These are phyloP conservation scores for Heliconius hortense DNA, from an alignment of 2,888 invertebrate genomes.

Conservation along the genomic window DNA sequence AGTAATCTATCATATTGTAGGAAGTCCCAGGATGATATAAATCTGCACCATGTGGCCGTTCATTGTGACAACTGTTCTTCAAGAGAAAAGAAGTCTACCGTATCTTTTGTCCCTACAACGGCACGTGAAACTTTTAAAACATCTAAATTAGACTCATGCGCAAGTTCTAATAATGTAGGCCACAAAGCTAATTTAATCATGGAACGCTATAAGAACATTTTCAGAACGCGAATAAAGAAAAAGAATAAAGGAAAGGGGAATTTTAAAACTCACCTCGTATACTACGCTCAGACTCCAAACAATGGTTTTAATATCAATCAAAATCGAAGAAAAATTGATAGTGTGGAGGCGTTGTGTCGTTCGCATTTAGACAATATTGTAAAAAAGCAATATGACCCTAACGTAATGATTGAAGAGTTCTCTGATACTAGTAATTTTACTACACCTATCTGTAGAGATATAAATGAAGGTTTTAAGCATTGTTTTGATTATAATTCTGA, in stretches of 20 bases:
- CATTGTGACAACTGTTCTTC: conserved; percentile 34
- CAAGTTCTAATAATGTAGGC: conserved; percentile 9
- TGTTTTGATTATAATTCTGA: conserved; percentile 52
- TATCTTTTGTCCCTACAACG: conserved; percentile 41
- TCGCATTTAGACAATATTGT: conserved; percentile 55
- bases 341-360: conserved; percentile 26
- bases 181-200: conserved; percentile 9
- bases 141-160: conserved; percentile 20
- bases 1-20: conserved; percentile 28
- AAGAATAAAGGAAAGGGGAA: conserved; percentile 45
- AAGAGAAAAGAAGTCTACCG: conserved; percentile 37
- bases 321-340: background rate
- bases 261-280: conserved; percentile 52
- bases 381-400: conserved; percentile 58
- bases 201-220: conserved; percentile 41
- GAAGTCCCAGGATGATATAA: conserved; percentile 22
- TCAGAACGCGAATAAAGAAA: conserved; percentile 49
- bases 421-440: conserved; percentile 60
- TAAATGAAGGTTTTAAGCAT: conserved; percentile 27
- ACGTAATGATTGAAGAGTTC: conserved; percentile 48
- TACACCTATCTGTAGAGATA: conserved; percentile 63
- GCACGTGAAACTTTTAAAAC: conserved; percentile 18
- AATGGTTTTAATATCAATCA: conserved; percentile 46
- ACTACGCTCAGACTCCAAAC: conserved; percentile 52
- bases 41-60: conserved; percentile 12